phyloP scores from a whole-genome alignment of 1,140 invertebrate genomes.

The Bradysia coprophila region DNA sequence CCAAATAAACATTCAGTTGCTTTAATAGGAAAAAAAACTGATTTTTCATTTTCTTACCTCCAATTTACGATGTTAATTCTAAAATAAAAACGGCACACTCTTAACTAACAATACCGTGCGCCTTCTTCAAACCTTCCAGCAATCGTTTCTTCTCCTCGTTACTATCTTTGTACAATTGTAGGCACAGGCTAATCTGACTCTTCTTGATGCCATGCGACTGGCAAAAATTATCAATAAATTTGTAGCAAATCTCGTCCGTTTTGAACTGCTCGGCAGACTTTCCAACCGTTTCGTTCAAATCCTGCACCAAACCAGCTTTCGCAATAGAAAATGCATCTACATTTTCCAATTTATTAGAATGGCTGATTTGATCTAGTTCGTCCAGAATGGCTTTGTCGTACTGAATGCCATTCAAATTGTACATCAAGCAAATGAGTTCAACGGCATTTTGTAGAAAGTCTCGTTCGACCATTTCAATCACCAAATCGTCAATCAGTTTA shows the following conservation, averaged over 20 bases:
- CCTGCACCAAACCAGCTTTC: constrained; percentile 3
- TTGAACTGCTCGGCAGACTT: constrained; percentile 17
- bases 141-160: constrained; percentile 31
- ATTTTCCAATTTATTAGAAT: no score
- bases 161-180: constrained; percentile 43
- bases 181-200: constrained; percentile 35
- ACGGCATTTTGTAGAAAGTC: constrained; percentile 22
- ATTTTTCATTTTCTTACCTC: no score
- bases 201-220: constrained; percentile 27
- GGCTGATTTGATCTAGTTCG: constrained; percentile 8
- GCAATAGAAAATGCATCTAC: background rate
- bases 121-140: constrained; percentile 35
- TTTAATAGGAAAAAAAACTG: no score
- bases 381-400: constrained; percentile 12
- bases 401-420: constrained; percentile 18
- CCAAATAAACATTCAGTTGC: no score
- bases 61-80: no score
- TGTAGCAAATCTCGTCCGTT: constrained; percentile 26
- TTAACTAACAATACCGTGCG: constrained; percentile 45
- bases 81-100: no score
- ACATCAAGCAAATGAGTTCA: constrained; percentile 18
- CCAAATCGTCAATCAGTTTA: constrained; percentile 57
- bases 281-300: constrained; percentile 17
- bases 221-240: constrained; percentile 39
- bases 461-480: constrained; percentile 34